phyloP scores from a whole-genome alignment of 2,113 vertebrate species.

The Syrmaticus mikado region DNA sequence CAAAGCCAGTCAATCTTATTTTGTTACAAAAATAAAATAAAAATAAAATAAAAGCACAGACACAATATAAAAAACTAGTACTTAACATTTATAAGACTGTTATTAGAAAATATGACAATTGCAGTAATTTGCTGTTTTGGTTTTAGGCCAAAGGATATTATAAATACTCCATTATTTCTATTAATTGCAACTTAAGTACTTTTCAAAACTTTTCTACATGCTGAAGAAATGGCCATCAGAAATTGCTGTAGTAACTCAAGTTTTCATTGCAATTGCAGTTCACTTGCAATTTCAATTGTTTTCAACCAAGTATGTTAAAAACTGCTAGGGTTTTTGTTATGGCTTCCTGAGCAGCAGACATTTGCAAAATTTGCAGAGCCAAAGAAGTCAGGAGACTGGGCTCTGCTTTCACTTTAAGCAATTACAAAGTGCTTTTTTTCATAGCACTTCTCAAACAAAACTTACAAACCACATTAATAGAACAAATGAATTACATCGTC shows the following conservation, averaged over 20 bases:
- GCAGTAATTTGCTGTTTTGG: neutral
- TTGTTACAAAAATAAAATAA: neutral
- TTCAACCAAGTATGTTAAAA: conserved; percentile 2
- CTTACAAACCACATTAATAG: neutral
- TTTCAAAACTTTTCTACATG: neutral
- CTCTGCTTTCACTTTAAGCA: neutral
- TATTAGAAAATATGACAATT: neutral
- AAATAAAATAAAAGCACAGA: neutral
- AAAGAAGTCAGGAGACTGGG: neutral
- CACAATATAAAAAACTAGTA: neutral
- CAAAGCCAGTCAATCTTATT: neutral
- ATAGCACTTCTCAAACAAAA: neutral
- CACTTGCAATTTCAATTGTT: conserved; percentile 21
- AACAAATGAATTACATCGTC: neutral
- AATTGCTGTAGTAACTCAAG: neutral
- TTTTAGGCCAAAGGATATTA: conserved; percentile 10
- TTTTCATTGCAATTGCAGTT: neutral
- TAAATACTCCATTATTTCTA: neutral
- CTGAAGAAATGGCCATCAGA: neutral
- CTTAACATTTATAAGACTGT: neutral
- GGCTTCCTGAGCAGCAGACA: neutral
- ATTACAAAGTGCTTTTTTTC: neutral
- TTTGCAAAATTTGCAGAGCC: neutral
- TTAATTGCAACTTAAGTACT: conserved; percentile 5
- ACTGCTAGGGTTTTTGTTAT: neutral